Evolutionary conservation across 2,888 invertebrate species (phyloP), one percentile per base, ranked within the genome.

Genomic region (Lasioglossum calceatum): DNA sequence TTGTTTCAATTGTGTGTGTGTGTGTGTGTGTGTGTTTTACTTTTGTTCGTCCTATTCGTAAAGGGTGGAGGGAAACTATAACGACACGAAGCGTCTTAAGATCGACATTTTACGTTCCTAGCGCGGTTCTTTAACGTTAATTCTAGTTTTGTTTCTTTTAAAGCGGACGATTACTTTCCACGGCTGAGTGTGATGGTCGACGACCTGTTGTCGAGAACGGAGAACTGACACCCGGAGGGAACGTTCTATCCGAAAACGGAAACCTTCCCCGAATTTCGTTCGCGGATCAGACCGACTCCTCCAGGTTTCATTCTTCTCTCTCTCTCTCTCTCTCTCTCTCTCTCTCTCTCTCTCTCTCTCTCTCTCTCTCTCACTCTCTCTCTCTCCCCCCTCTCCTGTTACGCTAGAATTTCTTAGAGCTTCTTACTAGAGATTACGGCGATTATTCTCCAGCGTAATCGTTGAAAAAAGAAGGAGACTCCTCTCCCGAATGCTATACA

Each of bases 221-320:
- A 27, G n/a, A 78, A 79, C 42, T 47, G 14, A 0, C 0, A 10
- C 1, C 58, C 44, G 2, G 71, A 83, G 82, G 72, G 72, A 39
- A 64, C 82, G 87, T 80, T 89, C 89, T 91, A 93, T 89, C 89
- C 90, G 90, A 85, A 92, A 93, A 92, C 89, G 88, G 91, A 94
- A 94, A 94, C 91, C 94, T 94, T 94, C 94, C 94, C 94, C 94
- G 89, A 94, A 94, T 94, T 94, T 94, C 92, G 92, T 93, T 93
- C 92, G 90, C 87, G 84, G 86, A 92, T 92, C 87, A 90, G 92
- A 91, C 88, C 90, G 86, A 71, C 27, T 72, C 80, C 81, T 81
- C 61, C 47, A 5, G 10, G 58, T 10, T n/a, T 64, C 32, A 7
- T 32, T 32, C 32, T 27, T 36, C 12, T 16, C 61, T 32, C 16